phyloP scores from a whole-genome alignment of 2,888 invertebrate genomes.

The Lochmaea crataegi region DNA sequence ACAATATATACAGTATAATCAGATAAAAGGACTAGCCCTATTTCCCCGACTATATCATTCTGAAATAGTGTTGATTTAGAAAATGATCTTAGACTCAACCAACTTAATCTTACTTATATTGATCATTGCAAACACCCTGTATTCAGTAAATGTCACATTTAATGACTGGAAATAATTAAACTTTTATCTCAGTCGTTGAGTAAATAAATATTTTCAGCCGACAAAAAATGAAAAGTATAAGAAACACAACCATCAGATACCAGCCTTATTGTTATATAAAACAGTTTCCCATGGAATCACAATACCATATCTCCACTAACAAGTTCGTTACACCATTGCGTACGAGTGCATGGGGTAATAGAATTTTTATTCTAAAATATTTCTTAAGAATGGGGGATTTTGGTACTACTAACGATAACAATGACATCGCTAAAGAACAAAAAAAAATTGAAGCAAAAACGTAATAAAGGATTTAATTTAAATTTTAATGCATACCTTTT shows the following conservation, averaged over 20 bases:
- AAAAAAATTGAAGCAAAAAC: background rate
- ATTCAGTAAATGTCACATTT: too few species aligned
- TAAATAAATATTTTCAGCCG: background rate
- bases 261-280: constrained; percentile 41
- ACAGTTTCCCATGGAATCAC: constrained; percentile 46
- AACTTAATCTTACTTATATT: too few species aligned
- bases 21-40: too few species aligned
- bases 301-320: constrained; percentile 45
- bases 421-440: background rate
- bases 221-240: constrained; percentile 22
- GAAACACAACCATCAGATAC: constrained; percentile 41
- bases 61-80: too few species aligned
- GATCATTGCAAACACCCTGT: too few species aligned
- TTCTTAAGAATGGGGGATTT: constrained; percentile 3
- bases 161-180: too few species aligned
- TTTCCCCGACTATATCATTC: too few species aligned
- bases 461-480: too few species aligned
- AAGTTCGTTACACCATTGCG: constrained; percentile 18
- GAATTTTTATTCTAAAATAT: constrained; percentile 8
- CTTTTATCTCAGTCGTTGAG: background rate
- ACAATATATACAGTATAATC: too few species aligned
- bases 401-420: background rate
- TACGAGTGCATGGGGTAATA: constrained; percentile 16
- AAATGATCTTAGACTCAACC: too few species aligned
- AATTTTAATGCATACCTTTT: too few species aligned